Evolutionary conservation across 2,888 invertebrate genomes (phyloP), one percentile per base, ranked within the genome.

Genomic region (Lydus trimaculatus): DNA sequence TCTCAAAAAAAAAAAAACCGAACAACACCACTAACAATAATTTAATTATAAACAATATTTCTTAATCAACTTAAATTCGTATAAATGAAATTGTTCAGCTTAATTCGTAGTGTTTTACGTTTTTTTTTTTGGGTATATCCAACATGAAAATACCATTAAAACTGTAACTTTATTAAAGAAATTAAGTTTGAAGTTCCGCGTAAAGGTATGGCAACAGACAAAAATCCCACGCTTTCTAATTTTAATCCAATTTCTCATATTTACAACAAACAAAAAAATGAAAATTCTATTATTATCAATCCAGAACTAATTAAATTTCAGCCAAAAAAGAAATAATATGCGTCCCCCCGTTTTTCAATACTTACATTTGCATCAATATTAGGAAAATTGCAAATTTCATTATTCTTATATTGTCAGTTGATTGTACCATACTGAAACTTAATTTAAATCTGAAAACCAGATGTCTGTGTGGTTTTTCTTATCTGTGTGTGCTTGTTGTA

Each of bases 1-100:
- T 43, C 5, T 7, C 20, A 9, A 20, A 9, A 8, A 20, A 7
- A 48, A 17, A 20, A 9, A 48, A 48, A 8, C 5, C 6, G 11
- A 23, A 56, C 23, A 56, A 56, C 56, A 56, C 56, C 56, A 56
- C 25, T 25, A 56, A 56, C 56, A 48, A 48, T 48, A 56, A 25
- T 56, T 13, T 17, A 17, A 43, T 17, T 17, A 17, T 17, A 17
- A 6, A 43, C 36, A 36, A 15, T 13, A 15, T 15, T 36, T 36
- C 15, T 2, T 36, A 36, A 9, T 36, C 8, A 15, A 36, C 7
- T 15, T 9, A 36, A n/a, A n/a, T n/a, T n/a, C n/a, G n/a, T n/a
- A n/a, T n/a, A n/a, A 36, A 15, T 15, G 3, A 15, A 36, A 36
- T 36, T 36, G 3, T 7, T 33, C 11, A 9, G 1, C 33, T 33